phyloP scores from a whole-genome alignment of 2,113 vertebrate genomes.

The Gambusia affinis region DNA sequence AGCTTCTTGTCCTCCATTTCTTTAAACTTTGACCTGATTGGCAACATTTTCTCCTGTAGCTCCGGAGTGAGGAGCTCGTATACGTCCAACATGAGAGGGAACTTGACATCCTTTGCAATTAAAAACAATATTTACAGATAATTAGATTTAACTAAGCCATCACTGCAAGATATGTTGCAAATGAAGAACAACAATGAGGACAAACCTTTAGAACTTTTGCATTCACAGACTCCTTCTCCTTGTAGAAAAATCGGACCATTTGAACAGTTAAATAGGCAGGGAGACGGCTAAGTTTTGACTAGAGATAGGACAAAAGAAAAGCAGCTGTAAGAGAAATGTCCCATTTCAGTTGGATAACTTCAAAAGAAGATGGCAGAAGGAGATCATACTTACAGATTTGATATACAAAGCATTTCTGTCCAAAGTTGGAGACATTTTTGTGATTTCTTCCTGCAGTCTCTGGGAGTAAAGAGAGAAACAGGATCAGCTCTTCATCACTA shows the following conservation, averaged over 20 bases:
- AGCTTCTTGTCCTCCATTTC: constrained; percentile 94
- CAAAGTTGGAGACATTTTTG: constrained; percentile 93
- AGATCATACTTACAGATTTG: constrained; percentile 89
- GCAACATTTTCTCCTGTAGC: constrained; percentile 94
- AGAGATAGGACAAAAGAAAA: constrained; percentile 3
- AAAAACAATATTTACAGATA: not conserved
- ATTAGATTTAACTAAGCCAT: not conserved
- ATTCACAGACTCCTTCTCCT: constrained; percentile 99
- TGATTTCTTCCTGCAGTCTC: constrained; percentile 98
- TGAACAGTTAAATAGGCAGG: constrained; percentile 97
- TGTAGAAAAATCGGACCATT: constrained; percentile 99
- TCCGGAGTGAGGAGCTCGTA: constrained; percentile 93
- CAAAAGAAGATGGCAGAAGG: not conserved
- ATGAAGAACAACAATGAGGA: not conserved
- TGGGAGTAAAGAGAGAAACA: constrained; percentile 55
- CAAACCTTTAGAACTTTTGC: constrained; percentile 98
- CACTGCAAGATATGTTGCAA: not conserved
- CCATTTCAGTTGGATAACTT: not conserved
- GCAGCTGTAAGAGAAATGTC: not conserved
- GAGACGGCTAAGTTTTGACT: constrained; percentile 96
- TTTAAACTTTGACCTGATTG: constrained; percentile 94
- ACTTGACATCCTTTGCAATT: constrained; percentile 91
- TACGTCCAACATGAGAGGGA: constrained; percentile 98
- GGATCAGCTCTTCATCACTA: not conserved
- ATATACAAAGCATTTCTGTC: constrained; percentile 97